These are phyloP conservation scores for Cryptocheilus praepositus DNA, from an alignment of 2,888 invertebrate genomes.

Conservation along the genomic window DNA sequence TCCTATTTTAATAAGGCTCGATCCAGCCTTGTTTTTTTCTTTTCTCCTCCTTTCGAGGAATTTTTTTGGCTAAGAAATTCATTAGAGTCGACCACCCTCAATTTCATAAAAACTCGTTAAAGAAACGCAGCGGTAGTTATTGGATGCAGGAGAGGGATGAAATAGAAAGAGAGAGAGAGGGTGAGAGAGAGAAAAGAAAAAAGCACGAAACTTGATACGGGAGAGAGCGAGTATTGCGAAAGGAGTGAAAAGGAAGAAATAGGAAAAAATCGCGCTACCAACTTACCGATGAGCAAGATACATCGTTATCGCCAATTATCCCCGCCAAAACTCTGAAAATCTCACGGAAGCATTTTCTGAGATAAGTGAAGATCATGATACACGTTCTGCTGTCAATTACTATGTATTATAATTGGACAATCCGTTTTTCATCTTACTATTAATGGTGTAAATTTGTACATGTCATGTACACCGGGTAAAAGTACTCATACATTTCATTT, in stretches of 20 bases:
- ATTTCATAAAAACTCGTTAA: conserved; percentile 57
- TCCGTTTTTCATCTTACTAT: not conserved
- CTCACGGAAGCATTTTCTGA: not conserved
- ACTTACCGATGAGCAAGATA: conserved; percentile 47
- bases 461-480: too few species aligned
- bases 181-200: not conserved
- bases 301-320: conserved; percentile 54
- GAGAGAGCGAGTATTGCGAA: conserved; percentile 15
- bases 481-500: too few species aligned
- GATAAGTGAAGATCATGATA: not conserved
- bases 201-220: conserved; percentile 14
- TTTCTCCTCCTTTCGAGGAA: conserved; percentile 13
- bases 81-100: conserved; percentile 42
- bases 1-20: conserved; percentile 46
- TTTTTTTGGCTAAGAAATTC: conserved; percentile 40
- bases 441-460: too few species aligned
- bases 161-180: not conserved
- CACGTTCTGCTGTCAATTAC: too few species aligned
- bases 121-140: conserved; percentile 26
- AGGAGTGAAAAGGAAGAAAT: conserved; percentile 5
- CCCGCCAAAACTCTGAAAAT: conserved; percentile 28
- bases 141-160: conserved; percentile 16
- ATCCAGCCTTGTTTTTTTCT: not conserved
- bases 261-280: conserved; percentile 31
- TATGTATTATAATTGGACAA: too few species aligned